Base-by-base conservation (phyloP, 2,888 invertebrate species). In the Macrophya alboannulata region DNA sequence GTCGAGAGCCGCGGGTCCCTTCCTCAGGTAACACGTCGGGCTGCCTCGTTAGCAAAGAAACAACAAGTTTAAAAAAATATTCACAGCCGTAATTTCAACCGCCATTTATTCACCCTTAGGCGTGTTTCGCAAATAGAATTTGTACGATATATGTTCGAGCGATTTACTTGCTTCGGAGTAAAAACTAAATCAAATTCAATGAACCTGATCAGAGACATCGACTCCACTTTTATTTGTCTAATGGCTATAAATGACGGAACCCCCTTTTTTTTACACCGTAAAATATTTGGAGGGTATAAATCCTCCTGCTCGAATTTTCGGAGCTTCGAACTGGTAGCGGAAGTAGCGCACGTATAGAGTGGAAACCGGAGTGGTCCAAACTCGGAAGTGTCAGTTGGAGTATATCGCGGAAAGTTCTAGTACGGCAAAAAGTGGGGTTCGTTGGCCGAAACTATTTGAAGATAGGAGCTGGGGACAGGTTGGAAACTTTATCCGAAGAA, bases 31-130 rank as follows among this genome's bases (percentile, higher is more conserved):
- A 74, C 72, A n/a, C 72, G 51, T 68, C 77, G 31, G 40, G 51
- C 37, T 31, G 55, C 55, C 77, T 51, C 77, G 77, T 77, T 77
- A 77, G 55, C 77, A 43, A 55, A 55, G 77, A 77, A 77, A 55
- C 37, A 77, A 77, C 55, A 77, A 77, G 55, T 12, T n/a, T 6
- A 15, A 55, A 77, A 51, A 55, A 17, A 77, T 51, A 77, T 37
- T 37, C 31, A 55, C 31, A 17, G 17, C 48, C 25, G 74, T 74
- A n/a, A 45, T 74, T 74, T 45, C 9, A 74, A 74, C 45, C n/a
- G 25, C 25, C 21, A n/a, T 74, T 74, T 25, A 15, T 43, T 74
- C 48, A 5, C 17, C 45, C 45, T 43, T 15, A 25, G 21, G 45
- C 31, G 21, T 1, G 0, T 45, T 21, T 74, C 21, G 43, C 45